Evolutionary conservation across 37 sponge, comb jelly and placozoan genomes (phyloP), one percentile per base, ranked within the genome.

Genomic region (Hexactinellida sp.): DNA sequence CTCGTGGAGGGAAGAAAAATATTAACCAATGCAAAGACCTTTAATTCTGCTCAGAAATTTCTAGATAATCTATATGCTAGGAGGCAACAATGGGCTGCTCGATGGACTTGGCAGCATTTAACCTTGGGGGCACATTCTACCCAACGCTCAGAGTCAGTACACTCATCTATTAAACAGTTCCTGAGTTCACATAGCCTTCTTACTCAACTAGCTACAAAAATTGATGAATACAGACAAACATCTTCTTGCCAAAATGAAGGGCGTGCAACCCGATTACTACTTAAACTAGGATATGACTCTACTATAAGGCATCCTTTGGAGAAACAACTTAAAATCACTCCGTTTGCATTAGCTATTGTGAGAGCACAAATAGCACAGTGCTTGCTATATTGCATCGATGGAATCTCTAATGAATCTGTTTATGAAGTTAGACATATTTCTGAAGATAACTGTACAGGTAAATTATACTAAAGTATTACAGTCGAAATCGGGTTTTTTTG

Each of bases 341-440:
- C 76, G 34, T 63, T 63, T 28, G 76, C 76, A n/a, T 28, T 63
- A 32, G 34, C 76, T 32, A 63, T 63, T 63, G 30, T 63, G 76
- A 63, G 76, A 63, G 76, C 76, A 32, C 76, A 63, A 63, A 63
- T 63, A 25, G 76, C 76, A 21, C 76, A 63, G 76, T 63, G 76
- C 76, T 63, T 63, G 76, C 76, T 21, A n/a, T 63, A 63, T 63
- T 25, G 5, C 34, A 63, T 63, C 5, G 76, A 63, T 21, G 34
- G 76, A 32, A 63, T 25, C 25, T n/a, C 76, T n/a, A 28, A 10
- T 63, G 28, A 63, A n/a, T 63, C 76, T 63, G 76, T 63, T 63
- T 63, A 63, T 32, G 25, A 63, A 63, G 76, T 63, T 63, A 63
- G 76, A 63, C 34, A 63, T 63, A 63, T 63, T 5, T 63, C 25